Base-by-base conservation (phyloP, 2,113 vertebrate genomes). In the Microcebus lehilahytsara region DNA sequence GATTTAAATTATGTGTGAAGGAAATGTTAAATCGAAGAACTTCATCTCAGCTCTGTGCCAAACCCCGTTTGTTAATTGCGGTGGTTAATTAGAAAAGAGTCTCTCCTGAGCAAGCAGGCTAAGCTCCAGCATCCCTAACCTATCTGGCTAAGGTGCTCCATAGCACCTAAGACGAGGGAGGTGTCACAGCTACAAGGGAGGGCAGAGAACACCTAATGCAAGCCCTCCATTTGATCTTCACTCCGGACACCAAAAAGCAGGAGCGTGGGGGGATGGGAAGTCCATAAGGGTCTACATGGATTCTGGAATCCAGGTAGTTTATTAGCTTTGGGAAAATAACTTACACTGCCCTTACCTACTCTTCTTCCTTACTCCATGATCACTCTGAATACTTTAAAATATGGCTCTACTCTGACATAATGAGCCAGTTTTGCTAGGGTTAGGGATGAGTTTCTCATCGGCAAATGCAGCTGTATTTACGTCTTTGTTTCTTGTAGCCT, bases 1-100 rank as follows among this genome's bases (percentile, higher is more conserved):
- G 42, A 66, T 92, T 95, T 95, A 90, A 98, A 84, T 94, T 95
- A 67, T 8, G 1, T 95, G 93, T 58, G 88, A 96, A 96, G 79
- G 96, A 92, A 96, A 94, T 84, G 75, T 69, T 91, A 96, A 92
- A 79, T 66, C 1, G 2, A 97, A 94, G 91, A 90, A 85, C 88
- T 93, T 88, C 80, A 80, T 96, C 60, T 90, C 60, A 83, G 46
- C 25, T 62, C 42, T 32, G 25, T 89, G 71, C 83, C 71, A 90
- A 80, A 85, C 40, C 90, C 77, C 25, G 0, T 88, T 91, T 77
- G 85, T 92, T 96, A 95, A 95, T 32, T 77, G 88, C 77, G 9
- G 46, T 81, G 5, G 34, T 91, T 88, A 96, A 97, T 88, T 84
- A 74, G 75, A 72, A 34, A 75, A 78, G 62, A 85, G 37, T n/a